Conservation (phyloP, 2,113 vertebrate genomes). For the Bothrops jararaca region DNA sequence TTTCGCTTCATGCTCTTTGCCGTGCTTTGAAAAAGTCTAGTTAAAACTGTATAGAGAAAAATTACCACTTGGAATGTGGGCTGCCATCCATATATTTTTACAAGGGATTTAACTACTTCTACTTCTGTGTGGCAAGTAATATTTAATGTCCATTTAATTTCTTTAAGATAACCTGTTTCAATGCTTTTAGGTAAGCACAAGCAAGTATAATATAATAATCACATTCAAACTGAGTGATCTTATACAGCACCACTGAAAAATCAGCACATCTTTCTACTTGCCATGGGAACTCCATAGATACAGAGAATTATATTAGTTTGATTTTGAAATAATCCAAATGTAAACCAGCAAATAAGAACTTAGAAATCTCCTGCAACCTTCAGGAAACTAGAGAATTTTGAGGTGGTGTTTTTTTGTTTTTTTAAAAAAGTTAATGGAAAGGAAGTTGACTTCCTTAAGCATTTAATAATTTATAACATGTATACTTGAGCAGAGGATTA, state of each 20-base stretch:
- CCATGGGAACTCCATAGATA: neutral
- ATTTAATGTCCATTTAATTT: neutral
- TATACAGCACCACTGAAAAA: neutral
- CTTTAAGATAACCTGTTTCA: neutral
- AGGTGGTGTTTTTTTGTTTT: neutral
- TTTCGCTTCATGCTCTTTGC: neutral
- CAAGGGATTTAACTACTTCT: neutral
- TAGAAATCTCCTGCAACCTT: neutral
- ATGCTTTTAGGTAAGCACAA: neutral
- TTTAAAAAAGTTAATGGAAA: neutral
- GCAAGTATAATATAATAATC: neutral
- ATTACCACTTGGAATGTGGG: neutral
- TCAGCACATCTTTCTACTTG: neutral
- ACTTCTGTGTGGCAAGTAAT: neutral
- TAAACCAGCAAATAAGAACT: neutral
- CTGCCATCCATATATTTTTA: no score
- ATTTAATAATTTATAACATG: neutral
- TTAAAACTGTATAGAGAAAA: neutral
- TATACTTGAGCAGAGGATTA: neutral
- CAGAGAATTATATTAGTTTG: neutral
- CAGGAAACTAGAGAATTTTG: neutral
- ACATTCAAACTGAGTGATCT: neutral
- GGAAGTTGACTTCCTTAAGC: neutral
- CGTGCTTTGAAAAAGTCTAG: neutral
- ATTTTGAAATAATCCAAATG: neutral